phyloP scores from a whole-genome alignment of 2,888 invertebrate genomes.

The Cosmopolites sordidus region DNA sequence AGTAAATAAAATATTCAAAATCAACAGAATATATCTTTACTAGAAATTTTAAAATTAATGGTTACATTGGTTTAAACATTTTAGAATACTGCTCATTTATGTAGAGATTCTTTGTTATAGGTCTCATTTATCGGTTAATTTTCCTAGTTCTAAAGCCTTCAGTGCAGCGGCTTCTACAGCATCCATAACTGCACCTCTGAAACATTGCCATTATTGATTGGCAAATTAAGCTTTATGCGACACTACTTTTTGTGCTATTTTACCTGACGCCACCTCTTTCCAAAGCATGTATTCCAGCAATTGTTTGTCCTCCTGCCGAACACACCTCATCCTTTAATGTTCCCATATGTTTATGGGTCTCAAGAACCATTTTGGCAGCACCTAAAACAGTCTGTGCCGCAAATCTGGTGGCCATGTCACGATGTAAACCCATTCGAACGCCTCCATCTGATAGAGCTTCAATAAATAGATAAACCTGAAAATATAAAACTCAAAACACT shows the following conservation, averaged over 20 bases:
- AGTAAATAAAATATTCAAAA: too few relatives aligned
- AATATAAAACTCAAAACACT: not conserved
- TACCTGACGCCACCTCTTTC: conserved; percentile 74
- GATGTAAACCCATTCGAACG: conserved; percentile 83
- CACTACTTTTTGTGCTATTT: not conserved
- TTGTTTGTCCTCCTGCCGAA: conserved; percentile 87
- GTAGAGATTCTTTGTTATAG: too few relatives aligned
- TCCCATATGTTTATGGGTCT: conserved; percentile 73
- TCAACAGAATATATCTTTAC: too few relatives aligned
- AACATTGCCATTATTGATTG: conserved; percentile 1
- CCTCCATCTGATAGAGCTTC: conserved; percentile 92
- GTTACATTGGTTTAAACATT: too few relatives aligned
- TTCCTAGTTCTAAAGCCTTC: conserved; percentile 53
- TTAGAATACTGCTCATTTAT: too few relatives aligned
- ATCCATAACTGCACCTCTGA: conserved; percentile 70
- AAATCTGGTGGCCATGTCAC: conserved; percentile 70
- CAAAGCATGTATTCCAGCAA: conserved; percentile 76
- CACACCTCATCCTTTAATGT: conserved; percentile 79
- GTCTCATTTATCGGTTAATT: conserved; percentile 26
- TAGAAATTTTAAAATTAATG: too few relatives aligned
- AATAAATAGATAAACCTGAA: conserved; percentile 74
- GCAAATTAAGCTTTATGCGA: not conserved
- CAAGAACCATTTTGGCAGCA: conserved; percentile 71
- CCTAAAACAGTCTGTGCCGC: conserved; percentile 83
- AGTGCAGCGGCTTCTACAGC: conserved; percentile 71